Evolutionary conservation across 1,140 invertebrate genomes (phyloP).

Genomic region (Hetaerina americana): DNA sequence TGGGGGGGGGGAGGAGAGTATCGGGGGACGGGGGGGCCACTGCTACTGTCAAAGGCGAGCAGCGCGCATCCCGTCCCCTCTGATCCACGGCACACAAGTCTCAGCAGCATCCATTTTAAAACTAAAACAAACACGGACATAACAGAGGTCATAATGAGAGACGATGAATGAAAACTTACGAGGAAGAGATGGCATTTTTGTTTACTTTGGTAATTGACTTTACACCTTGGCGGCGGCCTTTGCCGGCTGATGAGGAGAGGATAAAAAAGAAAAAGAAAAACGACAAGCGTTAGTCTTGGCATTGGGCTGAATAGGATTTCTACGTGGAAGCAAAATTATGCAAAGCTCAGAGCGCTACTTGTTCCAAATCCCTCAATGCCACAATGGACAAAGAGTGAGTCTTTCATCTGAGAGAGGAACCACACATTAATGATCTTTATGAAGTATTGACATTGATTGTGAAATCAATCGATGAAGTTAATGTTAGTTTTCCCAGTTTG

Average conservation of each 20-base stretch:
- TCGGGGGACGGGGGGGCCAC: no score
- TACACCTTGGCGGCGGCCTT: constrained; percentile 9
- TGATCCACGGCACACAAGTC: no score
- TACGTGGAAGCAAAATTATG: constrained; percentile 4
- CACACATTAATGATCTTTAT: no score
- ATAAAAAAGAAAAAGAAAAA: constrained; percentile 4
- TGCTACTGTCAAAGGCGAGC: no score
- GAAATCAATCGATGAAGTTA: no score
- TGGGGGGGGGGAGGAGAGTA: no score
- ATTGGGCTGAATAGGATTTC: constrained; percentile 1
- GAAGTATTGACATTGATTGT: no score
- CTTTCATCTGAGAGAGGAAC: no score
- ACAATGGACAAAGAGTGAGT: no score
- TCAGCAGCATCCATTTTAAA: no score
- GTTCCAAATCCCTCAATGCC: constrained; percentile 32
- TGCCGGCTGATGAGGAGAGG: background rate
- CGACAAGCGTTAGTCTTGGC: background rate
- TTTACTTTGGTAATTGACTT: background rate
- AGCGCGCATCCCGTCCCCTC: no score
- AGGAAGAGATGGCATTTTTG: background rate
- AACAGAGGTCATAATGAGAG: background rate
- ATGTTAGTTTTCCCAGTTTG: no score
- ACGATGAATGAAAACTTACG: background rate
- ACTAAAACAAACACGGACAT: background rate
- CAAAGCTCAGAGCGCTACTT: constrained; percentile 35